Evolutionary conservation across 2,888 invertebrate species (phyloP).

Genomic region (Drosophila melanosoma): DNA sequence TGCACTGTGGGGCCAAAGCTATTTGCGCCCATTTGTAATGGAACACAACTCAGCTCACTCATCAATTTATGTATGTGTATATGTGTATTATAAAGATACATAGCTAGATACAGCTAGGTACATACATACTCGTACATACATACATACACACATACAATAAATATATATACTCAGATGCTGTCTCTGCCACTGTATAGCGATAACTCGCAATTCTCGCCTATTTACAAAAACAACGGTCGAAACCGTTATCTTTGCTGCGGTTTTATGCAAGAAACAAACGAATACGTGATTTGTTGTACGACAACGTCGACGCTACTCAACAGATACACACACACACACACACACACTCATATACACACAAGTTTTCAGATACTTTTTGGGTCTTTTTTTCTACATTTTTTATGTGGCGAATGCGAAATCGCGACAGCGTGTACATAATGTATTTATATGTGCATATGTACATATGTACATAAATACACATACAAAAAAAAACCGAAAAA

Average conservation of each 20-base stretch:
- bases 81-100: background rate
- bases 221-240: background rate
- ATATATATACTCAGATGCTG: background rate
- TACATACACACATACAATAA: background rate
- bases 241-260: slow-evolving; percentile 57
- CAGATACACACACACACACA: slow-evolving; percentile 23
- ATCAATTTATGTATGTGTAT: slow-evolving; percentile 53
- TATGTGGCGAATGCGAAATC: slow-evolving; percentile 30
- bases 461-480: slow-evolving; percentile 20
- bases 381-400: slow-evolving; percentile 1
- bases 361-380: slow-evolving; percentile 30
- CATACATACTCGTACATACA: slow-evolving; percentile 4
- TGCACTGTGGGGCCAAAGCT: slow-evolving; percentile 32
- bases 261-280: slow-evolving; percentile 62
- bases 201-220: slow-evolving; percentile 28
- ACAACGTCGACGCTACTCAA: slow-evolving; percentile 25
- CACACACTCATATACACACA: slow-evolving; percentile 1
- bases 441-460: slow-evolving; percentile 19
- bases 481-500: slow-evolving; percentile 6
- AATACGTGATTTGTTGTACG: slow-evolving; percentile 60
- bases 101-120: slow-evolving; percentile 19
- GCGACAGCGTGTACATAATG: slow-evolving; percentile 37
- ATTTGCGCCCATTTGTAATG: slow-evolving; percentile 57
- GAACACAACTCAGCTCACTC: slow-evolving; percentile 24
- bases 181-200: background rate